Percentiles rank a stretch among this genome's conserved stretches.
phyloP scores from a whole-genome alignment of 2,888 invertebrate genomes.

The Tinea trinotella region DNA sequence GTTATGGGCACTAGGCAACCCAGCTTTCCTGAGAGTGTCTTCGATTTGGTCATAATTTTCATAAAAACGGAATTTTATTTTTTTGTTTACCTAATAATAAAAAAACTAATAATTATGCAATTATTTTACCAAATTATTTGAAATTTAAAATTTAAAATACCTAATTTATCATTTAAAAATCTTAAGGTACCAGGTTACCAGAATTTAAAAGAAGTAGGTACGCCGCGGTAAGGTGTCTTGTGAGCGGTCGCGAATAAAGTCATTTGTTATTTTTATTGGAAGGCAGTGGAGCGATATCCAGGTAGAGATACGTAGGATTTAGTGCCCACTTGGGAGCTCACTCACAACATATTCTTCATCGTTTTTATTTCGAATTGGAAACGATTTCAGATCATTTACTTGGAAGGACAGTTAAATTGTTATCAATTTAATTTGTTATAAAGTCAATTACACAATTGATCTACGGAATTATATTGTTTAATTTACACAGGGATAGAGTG shows the following conservation, averaged over 20 bases:
- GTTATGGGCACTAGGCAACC: too few relatives aligned
- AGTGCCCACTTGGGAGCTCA: constrained; percentile 3
- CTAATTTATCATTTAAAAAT: neutral
- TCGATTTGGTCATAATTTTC: too few relatives aligned
- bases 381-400: neutral
- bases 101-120: too few relatives aligned
- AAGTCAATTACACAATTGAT: too few relatives aligned
- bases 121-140: too few relatives aligned
- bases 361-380: constrained; percentile 8
- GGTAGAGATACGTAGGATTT: constrained; percentile 18
- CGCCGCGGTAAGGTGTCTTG: constrained; percentile 1
- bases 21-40: too few relatives aligned
- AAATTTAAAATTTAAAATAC: neutral
- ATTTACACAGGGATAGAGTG: too few relatives aligned
- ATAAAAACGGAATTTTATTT: too few relatives aligned
- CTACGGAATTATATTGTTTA: too few relatives aligned
- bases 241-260: constrained; percentile 20
- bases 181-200: neutral
- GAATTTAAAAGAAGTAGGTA: neutral
- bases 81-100: too few relatives aligned
- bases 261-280: constrained; percentile 21
- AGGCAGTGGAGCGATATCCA: constrained; percentile 18
- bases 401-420: too few relatives aligned
- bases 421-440: too few relatives aligned
- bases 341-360: neutral